Conservation (phyloP, 2,113 vertebrate genomes). For the Hydrochoerus hydrochaeris region DNA sequence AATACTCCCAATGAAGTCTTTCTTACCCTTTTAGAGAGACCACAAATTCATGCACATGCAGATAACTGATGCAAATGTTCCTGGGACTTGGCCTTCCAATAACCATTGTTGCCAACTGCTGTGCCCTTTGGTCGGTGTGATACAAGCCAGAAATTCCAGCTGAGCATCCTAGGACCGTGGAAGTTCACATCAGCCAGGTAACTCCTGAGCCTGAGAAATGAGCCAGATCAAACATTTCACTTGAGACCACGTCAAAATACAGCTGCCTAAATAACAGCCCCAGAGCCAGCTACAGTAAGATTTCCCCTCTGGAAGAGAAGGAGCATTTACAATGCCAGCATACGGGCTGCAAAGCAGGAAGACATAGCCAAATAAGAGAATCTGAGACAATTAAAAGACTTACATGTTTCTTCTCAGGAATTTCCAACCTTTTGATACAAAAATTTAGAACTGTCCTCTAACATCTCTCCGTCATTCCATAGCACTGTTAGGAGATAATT, state of each 20-base stretch:
- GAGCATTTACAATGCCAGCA: background rate
- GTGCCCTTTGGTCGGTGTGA: slow-evolving; percentile 4
- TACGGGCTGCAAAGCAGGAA: background rate
- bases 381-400: background rate
- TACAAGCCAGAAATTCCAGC: slow-evolving; percentile 50
- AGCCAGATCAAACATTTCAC: slow-evolving; percentile 52
- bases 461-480: background rate
- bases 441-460: background rate
- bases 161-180: background rate
- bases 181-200: slow-evolving; percentile 41
- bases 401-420: background rate
- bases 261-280: slow-evolving; percentile 63
- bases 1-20: background rate
- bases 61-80: background rate
- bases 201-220: slow-evolving; percentile 11
- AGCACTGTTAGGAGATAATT: background rate
- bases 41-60: background rate
- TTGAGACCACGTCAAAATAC: background rate
- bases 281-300: background rate
- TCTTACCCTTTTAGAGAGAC: background rate
- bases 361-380: background rate
- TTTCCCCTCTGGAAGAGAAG: background rate
- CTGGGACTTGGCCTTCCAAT: slow-evolving; percentile 13
- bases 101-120: background rate
- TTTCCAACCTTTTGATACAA: slow-evolving; percentile 1